Percentiles rank a stretch among this genome's conserved stretches.
Conservation (phyloP, 2,113 vertebrate species). For the Malurus alboscapulatus region DNA sequence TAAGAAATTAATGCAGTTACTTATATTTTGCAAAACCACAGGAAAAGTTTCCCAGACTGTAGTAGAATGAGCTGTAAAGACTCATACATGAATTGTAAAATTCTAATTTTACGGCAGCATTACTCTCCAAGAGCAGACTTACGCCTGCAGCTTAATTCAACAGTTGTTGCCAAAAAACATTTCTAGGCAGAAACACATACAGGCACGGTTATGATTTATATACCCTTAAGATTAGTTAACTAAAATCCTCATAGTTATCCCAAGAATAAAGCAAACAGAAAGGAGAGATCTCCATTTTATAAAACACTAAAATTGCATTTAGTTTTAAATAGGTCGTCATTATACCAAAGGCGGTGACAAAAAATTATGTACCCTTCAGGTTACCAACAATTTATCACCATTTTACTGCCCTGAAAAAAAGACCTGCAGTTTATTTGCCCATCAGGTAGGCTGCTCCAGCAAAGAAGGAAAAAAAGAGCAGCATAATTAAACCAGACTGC, state of each 20-base stretch:
- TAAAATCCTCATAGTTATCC: not conserved
- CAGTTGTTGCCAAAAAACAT: conserved; percentile 6
- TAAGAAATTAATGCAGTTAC: not conserved
- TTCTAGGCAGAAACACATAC: not conserved
- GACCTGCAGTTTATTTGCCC: not conserved
- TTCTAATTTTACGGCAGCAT: not conserved
- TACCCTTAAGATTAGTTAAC: conserved; percentile 6
- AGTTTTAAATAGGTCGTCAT: not conserved
- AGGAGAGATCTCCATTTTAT: not conserved
- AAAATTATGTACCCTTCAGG: not conserved
- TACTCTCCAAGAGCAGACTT: not conserved
- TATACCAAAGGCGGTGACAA: not conserved
- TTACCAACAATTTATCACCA: not conserved
- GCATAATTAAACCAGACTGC: conserved; percentile 21
- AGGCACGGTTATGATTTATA: not conserved
- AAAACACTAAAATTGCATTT: not conserved
- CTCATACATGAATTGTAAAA: not conserved
- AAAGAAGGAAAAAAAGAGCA: not conserved
- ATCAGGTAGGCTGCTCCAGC: not conserved
- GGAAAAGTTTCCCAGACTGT: not conserved
- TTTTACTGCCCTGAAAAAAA: not conserved
- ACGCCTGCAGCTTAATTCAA: conserved; percentile 27
- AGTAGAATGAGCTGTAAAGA: not conserved
- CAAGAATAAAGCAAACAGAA: not conserved
- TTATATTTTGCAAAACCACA: not conserved